These are phyloP conservation scores for Aelia acuminata DNA, from an alignment of 2,888 invertebrate species.

Conservation along the genomic window DNA sequence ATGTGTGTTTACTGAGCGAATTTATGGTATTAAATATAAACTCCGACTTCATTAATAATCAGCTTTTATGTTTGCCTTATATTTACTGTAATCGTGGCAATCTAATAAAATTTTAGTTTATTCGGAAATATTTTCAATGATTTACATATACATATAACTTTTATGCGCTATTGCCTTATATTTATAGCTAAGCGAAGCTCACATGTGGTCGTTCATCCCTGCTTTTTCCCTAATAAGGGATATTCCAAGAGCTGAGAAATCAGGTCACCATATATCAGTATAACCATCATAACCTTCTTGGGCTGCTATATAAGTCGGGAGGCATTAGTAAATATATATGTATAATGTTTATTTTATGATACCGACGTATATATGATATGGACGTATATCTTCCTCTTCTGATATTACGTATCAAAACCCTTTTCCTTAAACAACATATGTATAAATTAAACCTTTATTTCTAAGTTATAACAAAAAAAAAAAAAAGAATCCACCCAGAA, in stretches of 20 bases:
- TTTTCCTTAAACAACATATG: no score
- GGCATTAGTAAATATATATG: neutral
- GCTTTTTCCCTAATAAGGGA: neutral
- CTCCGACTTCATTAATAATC: no score
- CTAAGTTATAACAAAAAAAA: no score
- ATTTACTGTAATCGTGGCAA: no score
- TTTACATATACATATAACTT: no score
- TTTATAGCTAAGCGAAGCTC: neutral
- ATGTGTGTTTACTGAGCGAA: no score
- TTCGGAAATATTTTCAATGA: neutral
- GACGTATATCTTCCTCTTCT: neutral
- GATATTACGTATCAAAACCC: no score
- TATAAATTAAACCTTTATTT: no score
- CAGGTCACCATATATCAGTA: neutral
- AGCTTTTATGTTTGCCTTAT: no score
- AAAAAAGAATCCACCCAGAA: no score
- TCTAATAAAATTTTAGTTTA: no score
- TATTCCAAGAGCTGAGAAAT: neutral
- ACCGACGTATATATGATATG: neutral
- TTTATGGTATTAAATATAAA: no score
- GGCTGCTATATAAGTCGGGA: neutral
- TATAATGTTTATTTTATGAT: neutral
- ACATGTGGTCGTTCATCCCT: neutral
- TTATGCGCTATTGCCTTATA: neutral
- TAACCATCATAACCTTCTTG: neutral